Evolutionary conservation across 2,888 invertebrate species (phyloP).

Genomic region (Tetragnatha montana): DNA sequence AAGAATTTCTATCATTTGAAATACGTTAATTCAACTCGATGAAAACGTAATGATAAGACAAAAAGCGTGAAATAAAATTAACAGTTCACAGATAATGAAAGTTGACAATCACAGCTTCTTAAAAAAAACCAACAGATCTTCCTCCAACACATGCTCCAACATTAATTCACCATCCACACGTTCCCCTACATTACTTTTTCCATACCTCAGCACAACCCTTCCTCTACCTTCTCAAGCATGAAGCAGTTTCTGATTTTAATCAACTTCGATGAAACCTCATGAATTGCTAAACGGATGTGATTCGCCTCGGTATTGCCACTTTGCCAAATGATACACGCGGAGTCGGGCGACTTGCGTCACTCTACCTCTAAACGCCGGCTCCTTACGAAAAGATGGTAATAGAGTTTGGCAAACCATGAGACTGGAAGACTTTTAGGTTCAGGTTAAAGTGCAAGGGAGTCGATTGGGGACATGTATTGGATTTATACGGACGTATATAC

Average conservation of each 20-base stretch:
- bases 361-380: not conserved
- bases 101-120: too few species aligned
- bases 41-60: too few species aligned
- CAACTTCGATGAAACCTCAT: not conserved
- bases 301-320: not conserved
- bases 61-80: too few species aligned
- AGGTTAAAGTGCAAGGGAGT: slow-evolving; percentile 34
- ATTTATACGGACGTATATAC: slow-evolving; percentile 36
- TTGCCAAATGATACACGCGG: not conserved
- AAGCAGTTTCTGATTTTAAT: not conserved
- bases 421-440: slow-evolving; percentile 15
- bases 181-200: not conserved
- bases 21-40: too few species aligned
- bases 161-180: too few species aligned
- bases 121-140: too few species aligned
- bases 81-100: too few species aligned
- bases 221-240: not conserved
- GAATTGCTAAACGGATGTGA: not conserved
- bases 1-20: too few species aligned
- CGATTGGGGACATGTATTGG: slow-evolving; percentile 19
- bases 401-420: slow-evolving; percentile 20
- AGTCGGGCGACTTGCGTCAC: not conserved
- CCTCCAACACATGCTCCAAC: too few species aligned
- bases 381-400: slow-evolving; percentile 15
- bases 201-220: not conserved